These are phyloP conservation scores for Thereva unica DNA, from an alignment of 2,888 invertebrate genomes.

Conservation along the genomic window DNA sequence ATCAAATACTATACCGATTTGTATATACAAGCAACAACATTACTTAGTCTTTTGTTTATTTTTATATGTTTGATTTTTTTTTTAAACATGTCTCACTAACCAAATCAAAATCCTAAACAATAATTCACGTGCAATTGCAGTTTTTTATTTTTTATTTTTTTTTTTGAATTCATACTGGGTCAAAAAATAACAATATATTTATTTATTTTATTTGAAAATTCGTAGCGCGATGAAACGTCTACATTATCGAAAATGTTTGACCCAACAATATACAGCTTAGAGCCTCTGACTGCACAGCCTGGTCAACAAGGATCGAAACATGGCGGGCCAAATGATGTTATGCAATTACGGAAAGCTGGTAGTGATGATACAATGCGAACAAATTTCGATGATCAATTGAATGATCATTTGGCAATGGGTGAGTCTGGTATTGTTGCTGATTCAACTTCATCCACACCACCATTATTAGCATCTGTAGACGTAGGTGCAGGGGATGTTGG, in stretches of 20 bases:
- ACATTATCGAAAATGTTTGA: constrained; percentile 57
- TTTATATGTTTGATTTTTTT: too few species aligned
- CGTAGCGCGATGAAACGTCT: constrained; percentile 58
- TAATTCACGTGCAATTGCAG: background rate
- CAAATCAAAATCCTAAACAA: too few species aligned
- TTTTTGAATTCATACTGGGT: constrained; percentile 5
- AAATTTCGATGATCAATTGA: constrained; percentile 26
- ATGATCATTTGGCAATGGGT: constrained; percentile 38
- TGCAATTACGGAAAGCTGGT: constrained; percentile 36
- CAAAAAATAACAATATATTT: background rate
- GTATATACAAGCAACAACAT: too few species aligned
- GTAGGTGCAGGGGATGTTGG: constrained; percentile 35
- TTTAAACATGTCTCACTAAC: too few species aligned
- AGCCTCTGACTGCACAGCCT: constrained; percentile 44
- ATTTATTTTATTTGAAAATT: constrained; percentile 21
- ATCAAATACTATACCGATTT: too few species aligned
- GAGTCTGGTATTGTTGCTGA: constrained; percentile 33
- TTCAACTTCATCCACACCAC: constrained; percentile 45
- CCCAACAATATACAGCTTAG: constrained; percentile 50
- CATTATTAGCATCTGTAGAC: constrained; percentile 46
- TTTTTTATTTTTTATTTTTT: constrained; percentile 30
- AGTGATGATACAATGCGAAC: constrained; percentile 38
- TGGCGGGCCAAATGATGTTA: constrained; percentile 28
- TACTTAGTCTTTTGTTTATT: background rate
- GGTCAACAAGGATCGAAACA: constrained; percentile 25